Base-by-base conservation (phyloP, 2,113 vertebrate genomes). In the Taxidea taxus region DNA sequence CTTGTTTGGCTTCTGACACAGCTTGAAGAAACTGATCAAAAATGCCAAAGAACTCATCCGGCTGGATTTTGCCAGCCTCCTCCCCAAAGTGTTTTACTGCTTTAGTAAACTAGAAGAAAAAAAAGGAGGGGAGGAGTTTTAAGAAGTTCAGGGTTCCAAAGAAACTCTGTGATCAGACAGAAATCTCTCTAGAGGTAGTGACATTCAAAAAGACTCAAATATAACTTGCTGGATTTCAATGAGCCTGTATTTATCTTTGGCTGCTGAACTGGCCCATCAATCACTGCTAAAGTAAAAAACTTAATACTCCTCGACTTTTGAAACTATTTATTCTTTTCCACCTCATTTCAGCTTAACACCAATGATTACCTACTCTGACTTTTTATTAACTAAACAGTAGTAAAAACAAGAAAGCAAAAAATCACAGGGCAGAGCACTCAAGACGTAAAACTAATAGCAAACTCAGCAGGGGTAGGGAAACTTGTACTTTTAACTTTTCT, bases 11-110 rank as follows among this genome's bases (percentile, higher is more conserved):
- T 96, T 99, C 99, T 0, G 98, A 83, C 92, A 99, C 99, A 0
- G 99, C 99, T 98, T 99, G 99, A 98, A 99, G 99, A 98, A 99
- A 99, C 98, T 99, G 99, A 98, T 99, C 99, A 1, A 99, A 99
- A 97, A 99, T 99, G 95, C 99, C 99, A 3, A 99, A 99, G 99
- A 99, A 99, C 98, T 99, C 99, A 0, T 99, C 99, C 0, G 99
- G 99, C 98, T 99, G 99, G 95, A 99, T 99, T 98, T 99, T 99
- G 91, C 98, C 97, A 6, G 99, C 98, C n/a, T 99, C 99, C 97
- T 99, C 99, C 27, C 99, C 99, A 18, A 99, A 99, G 98, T 99
- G 99, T 98, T 99, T 99, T 90, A 99, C 99, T 31, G 99, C 99
- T 98, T 99, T 99, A 74, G 98, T 96, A 97, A 99, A 99, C 99